Evolutionary conservation across 2,888 invertebrate species (phyloP).

Genomic region (Euspilapteryx auroguttella): DNA sequence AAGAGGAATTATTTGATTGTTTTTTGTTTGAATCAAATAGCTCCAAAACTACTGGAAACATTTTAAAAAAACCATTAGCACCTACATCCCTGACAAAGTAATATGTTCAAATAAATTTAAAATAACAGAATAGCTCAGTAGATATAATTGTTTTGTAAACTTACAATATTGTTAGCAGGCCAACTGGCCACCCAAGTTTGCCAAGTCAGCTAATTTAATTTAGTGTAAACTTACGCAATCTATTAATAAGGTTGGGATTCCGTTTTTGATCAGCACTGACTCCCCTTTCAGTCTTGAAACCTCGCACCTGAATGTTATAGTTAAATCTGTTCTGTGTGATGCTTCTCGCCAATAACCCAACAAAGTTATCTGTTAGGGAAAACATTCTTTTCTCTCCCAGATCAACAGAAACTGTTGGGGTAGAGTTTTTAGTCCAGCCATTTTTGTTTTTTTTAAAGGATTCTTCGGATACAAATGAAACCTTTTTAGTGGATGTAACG

Average conservation of each 20-base stretch:
- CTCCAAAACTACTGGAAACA: too few species aligned
- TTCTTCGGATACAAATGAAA: constrained; percentile 34
- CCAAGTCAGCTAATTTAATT: too few species aligned
- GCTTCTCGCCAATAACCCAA: constrained; percentile 20
- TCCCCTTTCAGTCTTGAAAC: constrained; percentile 80
- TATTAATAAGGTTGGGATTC: constrained; percentile 70
- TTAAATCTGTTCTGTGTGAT: constrained; percentile 18
- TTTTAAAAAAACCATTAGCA: too few species aligned
- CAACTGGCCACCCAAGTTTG: too few species aligned
- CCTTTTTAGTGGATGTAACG: constrained; percentile 22
- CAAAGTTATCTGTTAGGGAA: constrained; percentile 27
- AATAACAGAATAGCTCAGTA: too few species aligned
- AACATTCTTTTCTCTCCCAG: constrained; percentile 17
- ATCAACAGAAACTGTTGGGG: constrained; percentile 24
- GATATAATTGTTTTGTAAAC: too few species aligned
- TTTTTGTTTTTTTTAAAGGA: constrained; percentile 45
- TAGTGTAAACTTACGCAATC: constrained; percentile 73
- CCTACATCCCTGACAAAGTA: too few species aligned
- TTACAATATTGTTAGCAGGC: too few species aligned
- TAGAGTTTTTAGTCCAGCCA: constrained; percentile 20
- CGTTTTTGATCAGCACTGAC: constrained; percentile 70
- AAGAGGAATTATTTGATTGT: too few species aligned
- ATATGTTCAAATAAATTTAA: too few species aligned
- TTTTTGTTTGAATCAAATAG: too few species aligned
- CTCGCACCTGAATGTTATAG: constrained; percentile 62